Evolutionary conservation across 2,888 invertebrate species (phyloP).

Genomic region (Drosophila mimica): DNA sequence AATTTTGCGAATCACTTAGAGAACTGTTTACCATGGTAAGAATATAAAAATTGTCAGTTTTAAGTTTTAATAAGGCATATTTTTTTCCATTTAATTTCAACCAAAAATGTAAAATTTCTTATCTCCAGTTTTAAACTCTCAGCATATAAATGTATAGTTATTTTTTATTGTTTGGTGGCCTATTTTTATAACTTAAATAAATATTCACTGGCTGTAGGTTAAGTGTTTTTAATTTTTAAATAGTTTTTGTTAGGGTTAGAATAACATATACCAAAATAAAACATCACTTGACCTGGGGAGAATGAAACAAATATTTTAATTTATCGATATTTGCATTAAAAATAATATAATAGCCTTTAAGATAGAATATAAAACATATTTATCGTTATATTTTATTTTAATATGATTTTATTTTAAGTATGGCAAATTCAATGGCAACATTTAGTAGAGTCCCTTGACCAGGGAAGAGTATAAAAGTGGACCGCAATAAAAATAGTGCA

Average conservation of each 20-base stretch:
- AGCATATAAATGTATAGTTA: background rate
- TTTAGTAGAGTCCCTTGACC: constrained; percentile 1
- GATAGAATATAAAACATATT: background rate
- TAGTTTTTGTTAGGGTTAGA: no score
- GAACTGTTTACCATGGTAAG: no score
- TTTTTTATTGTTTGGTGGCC: background rate
- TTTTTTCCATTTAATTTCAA: fast-evolving
- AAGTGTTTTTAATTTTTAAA: no score
- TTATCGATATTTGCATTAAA: no score
- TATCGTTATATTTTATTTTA: background rate
- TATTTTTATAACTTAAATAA: background rate
- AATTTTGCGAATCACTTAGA: no score
- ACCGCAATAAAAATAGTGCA: constrained; percentile 59
- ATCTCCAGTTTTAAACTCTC: background rate
- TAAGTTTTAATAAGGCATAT: no score
- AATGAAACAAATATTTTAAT: no score
- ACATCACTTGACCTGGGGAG: no score
- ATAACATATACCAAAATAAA: background rate
- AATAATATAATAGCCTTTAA: background rate
- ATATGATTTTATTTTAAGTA: background rate
- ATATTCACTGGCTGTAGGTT: no score
- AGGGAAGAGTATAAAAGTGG: constrained; percentile 47
- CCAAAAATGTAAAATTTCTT: background rate
- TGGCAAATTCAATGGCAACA: constrained; percentile 2
- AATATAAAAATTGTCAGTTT: no score